Evolutionary conservation across 2,888 invertebrate species (phyloP).

Genomic region (Agrilus mali): DNA sequence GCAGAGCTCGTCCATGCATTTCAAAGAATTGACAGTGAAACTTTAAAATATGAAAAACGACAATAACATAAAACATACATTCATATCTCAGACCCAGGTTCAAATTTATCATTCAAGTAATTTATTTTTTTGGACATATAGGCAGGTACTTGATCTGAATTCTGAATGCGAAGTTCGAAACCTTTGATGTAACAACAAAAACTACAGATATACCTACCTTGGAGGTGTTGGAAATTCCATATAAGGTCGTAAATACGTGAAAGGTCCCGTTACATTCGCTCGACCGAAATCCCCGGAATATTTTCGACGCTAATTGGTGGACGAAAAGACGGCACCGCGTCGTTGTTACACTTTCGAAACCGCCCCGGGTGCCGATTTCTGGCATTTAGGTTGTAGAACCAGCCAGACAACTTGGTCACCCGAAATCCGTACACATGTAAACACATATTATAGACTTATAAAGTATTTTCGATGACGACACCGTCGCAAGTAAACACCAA

Average conservation of each 20-base stretch:
- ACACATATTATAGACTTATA: constrained; percentile 2
- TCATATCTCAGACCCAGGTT: no score
- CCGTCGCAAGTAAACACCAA: constrained; percentile 8
- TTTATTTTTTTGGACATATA: no score
- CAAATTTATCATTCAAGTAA: no score
- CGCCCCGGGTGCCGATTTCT: constrained; percentile 10
- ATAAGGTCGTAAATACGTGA: no score
- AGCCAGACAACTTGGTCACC: constrained; percentile 14
- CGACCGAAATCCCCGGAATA: no score
- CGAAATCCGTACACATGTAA: constrained; percentile 14
- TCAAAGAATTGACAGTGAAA: no score
- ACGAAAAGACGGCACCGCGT: constrained; percentile 5
- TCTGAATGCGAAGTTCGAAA: no score
- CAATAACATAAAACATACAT: no score
- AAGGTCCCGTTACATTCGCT: no score
- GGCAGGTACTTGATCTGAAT: no score
- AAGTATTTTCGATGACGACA: neutral
- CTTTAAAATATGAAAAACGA: no score
- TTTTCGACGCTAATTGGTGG: neutral
- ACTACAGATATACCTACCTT: neutral
- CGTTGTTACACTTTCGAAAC: constrained; percentile 17
- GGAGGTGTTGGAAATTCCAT: neutral
- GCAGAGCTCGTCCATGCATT: no score
- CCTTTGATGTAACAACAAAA: neutral
- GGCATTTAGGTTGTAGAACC: constrained; percentile 13